Conservation (phyloP, 2,113 vertebrate species). For the Caranx melampygus region DNA sequence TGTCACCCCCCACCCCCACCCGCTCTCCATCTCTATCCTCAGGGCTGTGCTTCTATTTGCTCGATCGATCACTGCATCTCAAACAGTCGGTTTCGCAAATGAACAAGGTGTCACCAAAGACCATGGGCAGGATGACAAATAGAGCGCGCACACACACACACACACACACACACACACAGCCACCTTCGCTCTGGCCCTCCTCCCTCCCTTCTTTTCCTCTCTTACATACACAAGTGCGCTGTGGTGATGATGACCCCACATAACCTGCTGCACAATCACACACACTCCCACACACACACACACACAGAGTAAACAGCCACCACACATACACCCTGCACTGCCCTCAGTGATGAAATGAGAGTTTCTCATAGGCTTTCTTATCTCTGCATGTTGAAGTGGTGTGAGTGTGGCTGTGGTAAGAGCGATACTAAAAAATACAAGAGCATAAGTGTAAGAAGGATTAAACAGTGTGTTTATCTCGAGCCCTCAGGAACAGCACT, state of each 20-base stretch:
- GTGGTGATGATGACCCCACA: constrained; percentile 16
- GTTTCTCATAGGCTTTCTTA: not conserved
- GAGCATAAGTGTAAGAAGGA: not conserved
- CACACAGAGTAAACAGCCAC: not conserved
- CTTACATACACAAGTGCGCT: not conserved
- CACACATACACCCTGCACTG: not conserved
- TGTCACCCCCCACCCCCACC: not conserved
- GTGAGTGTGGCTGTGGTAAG: not conserved
- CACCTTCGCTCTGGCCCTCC: not conserved
- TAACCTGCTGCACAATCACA: constrained; percentile 12
- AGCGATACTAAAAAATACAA: not conserved
- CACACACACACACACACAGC: not conserved
- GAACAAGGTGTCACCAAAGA: constrained; percentile 79
- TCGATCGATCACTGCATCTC: constrained; percentile 78
- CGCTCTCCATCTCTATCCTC: constrained; percentile 31
- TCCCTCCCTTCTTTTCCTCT: not conserved
- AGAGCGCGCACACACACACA: constrained; percentile 35
- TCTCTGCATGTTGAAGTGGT: not conserved
- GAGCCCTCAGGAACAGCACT: not conserved
- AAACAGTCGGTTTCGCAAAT: constrained; percentile 76
- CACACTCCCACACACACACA: not conserved
- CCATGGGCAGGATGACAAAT: constrained; percentile 70
- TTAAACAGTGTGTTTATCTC: not conserved
- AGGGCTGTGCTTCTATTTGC: constrained; percentile 66
- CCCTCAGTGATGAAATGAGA: not conserved